Evolutionary conservation across 2,888 invertebrate genomes (phyloP).

Genomic region (Galeopsomyia nigrocyanea): DNA sequence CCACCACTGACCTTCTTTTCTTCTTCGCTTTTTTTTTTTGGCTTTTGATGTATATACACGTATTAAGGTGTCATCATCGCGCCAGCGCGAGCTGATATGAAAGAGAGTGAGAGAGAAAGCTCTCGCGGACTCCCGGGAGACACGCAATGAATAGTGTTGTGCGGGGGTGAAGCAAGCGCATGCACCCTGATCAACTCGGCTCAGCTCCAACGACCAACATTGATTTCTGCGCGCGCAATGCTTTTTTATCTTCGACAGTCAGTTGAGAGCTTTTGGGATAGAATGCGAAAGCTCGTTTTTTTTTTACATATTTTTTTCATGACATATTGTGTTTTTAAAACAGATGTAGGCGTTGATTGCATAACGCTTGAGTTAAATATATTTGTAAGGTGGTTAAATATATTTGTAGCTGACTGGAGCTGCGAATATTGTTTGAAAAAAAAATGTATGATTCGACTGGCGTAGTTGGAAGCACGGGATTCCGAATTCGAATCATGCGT

Average conservation of each 20-base stretch:
- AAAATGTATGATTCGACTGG: neutral
- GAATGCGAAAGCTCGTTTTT: too few species aligned
- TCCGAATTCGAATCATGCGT: constrained; percentile 14
- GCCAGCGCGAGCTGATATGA: neutral
- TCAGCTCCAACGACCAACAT: constrained; percentile 53
- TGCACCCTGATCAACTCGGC: neutral
- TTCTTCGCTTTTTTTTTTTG: neutral
- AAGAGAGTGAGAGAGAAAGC: neutral
- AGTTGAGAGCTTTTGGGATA: too few species aligned
- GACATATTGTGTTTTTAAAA: too few species aligned
- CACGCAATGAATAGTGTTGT: neutral
- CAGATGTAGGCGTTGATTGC: too few species aligned
- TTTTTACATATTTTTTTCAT: too few species aligned
- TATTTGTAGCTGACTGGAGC: too few species aligned
- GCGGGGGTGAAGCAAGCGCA: neutral
- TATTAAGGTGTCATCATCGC: constrained; percentile 25
- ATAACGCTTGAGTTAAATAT: too few species aligned
- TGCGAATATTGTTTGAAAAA: too few species aligned
- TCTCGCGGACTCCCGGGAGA: too few species aligned
- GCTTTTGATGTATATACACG: too few species aligned
- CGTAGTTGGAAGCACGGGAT: neutral
- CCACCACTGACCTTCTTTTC: neutral
- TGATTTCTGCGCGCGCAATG: constrained; percentile 68
- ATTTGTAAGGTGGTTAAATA: too few species aligned
- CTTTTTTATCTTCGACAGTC: neutral